phyloP scores from a whole-genome alignment of 2,113 vertebrate species.

The Psephotus haematonotus region DNA sequence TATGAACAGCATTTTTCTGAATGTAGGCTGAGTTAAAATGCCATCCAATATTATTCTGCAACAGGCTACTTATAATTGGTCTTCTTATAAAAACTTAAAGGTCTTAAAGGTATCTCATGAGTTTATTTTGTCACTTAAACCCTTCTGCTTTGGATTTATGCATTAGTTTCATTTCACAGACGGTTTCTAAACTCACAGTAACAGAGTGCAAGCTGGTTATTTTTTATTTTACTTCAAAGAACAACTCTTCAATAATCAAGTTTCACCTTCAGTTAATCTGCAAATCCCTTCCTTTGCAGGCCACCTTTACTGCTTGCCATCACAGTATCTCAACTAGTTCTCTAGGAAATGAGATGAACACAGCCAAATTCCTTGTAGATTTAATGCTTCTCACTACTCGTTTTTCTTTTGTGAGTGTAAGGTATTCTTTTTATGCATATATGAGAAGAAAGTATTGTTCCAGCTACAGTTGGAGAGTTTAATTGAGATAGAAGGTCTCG shows the following conservation, averaged over 20 bases:
- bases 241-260: neutral
- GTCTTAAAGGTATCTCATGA: conserved; percentile 5
- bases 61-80: neutral
- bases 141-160: neutral
- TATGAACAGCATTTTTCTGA: neutral
- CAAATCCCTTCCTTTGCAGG: neutral
- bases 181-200: neutral
- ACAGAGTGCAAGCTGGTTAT: neutral
- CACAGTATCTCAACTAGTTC: neutral
- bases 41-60: conserved; percentile 9
- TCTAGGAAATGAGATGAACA: neutral
- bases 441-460: neutral
- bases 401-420: neutral
- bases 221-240: neutral
- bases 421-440: neutral
- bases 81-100: conserved; percentile 25
- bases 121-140: conserved; percentile 7
- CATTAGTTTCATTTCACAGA: neutral
- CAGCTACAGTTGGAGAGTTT: neutral
- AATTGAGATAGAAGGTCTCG: neutral
- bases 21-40: conserved; percentile 40
- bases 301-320: neutral
- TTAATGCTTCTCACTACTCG: neutral
- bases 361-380: neutral
- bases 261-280: neutral